Evolutionary conservation across 2,113 vertebrate species (phyloP).

Genomic region (Rhombomys opimus): DNA sequence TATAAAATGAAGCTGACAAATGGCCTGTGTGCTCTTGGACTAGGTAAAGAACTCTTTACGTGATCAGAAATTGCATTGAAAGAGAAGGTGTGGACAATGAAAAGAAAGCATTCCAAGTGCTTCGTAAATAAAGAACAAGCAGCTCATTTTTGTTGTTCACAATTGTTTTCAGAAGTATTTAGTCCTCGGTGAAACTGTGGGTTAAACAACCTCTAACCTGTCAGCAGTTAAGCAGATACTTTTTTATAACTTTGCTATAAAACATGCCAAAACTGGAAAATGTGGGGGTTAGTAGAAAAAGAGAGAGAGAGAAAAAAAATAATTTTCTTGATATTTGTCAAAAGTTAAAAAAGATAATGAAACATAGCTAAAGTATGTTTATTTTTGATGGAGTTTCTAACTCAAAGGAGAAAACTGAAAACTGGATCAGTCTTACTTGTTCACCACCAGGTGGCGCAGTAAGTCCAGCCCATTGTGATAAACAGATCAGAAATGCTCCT

Average conservation of each 20-base stretch:
- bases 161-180: not conserved
- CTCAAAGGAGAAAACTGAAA: not conserved
- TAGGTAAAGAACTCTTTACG: not conserved
- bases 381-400: constrained; percentile 21
- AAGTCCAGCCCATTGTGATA: not conserved
- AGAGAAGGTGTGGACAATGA: not conserved
- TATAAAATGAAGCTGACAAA: not conserved
- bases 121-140: not conserved
- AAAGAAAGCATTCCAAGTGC: not conserved
- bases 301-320: not conserved
- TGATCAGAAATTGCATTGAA: not conserved
- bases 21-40: not conserved
- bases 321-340: not conserved
- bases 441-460: constrained; percentile 48
- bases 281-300: not conserved
- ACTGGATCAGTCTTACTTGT: not conserved
- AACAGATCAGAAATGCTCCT: not conserved
- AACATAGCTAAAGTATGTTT: not conserved
- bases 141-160: constrained; percentile 6
- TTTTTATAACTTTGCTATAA: constrained; percentile 26
- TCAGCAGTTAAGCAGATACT: not conserved
- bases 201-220: not conserved
- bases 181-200: not conserved
- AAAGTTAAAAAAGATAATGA: constrained; percentile 32
- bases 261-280: not conserved